Percentiles rank a stretch among this genome's conserved stretches.
phyloP scores from a whole-genome alignment of 2,888 invertebrate species.

The Papilio protenor region DNA sequence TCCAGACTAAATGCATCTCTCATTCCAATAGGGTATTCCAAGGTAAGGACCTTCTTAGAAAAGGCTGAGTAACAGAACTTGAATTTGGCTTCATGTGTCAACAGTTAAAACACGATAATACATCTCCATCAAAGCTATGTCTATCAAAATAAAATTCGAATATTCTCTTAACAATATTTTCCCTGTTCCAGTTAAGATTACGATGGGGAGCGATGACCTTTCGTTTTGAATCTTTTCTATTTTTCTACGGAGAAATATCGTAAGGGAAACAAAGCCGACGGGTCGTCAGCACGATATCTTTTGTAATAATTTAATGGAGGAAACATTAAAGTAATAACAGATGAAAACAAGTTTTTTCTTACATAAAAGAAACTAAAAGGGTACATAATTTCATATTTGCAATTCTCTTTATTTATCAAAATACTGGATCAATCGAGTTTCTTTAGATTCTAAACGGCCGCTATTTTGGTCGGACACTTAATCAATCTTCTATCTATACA shows the following conservation, averaged over 20 bases:
- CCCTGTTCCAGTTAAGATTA: constrained; percentile 8
- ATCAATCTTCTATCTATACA: too few species aligned
- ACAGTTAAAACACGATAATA: too few species aligned
- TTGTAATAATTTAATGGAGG: constrained; percentile 26
- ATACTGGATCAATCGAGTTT: background rate
- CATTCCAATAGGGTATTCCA: too few species aligned
- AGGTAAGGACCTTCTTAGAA: too few species aligned
- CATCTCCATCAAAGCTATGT: background rate
- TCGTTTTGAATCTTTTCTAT: constrained; percentile 15
- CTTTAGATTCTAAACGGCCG: background rate
- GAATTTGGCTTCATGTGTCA: too few species aligned
- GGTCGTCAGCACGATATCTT: constrained; percentile 15
- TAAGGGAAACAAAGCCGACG: constrained; percentile 16
- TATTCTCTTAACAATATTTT: constrained; percentile 21
- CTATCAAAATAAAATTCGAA: constrained; percentile 25
- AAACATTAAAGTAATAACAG: constrained; percentile 6
- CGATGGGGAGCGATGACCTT: constrained; percentile 26
- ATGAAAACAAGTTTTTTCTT: constrained; percentile 5
- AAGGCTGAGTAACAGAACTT: too few species aligned
- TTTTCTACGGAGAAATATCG: constrained; percentile 17
- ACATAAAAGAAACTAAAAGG: background rate
- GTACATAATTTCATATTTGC: background rate
- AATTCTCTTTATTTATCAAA: background rate
- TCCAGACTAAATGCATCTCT: too few species aligned
- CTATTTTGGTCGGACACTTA: too few species aligned